These are phyloP conservation scores for human DNA, from an alignment of 2,113 vertebrate species.

Conservation along the genomic window DNA sequence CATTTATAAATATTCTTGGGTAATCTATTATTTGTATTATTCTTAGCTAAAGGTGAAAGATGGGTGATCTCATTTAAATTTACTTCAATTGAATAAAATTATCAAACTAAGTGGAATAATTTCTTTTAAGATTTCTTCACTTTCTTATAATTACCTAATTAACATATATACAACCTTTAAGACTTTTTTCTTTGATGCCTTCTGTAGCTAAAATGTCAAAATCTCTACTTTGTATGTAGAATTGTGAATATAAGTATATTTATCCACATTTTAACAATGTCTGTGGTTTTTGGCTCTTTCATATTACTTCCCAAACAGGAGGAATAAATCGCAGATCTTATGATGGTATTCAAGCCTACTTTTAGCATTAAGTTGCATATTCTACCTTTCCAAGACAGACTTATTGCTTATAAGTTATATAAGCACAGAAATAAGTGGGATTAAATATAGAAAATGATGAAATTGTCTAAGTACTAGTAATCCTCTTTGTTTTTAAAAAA, in stretches of 20 bases:
- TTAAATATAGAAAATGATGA: background rate
- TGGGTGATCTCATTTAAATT: slow-evolving; percentile 11
- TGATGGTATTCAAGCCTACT: background rate
- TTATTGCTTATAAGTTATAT: background rate
- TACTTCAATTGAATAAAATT: slow-evolving; percentile 14
- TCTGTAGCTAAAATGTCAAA: background rate
- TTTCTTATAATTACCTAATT: background rate
- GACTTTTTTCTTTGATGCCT: background rate
- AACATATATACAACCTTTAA: background rate
- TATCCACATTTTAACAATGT: background rate
- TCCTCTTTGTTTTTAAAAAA: background rate
- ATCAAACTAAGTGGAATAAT: background rate
- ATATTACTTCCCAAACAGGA: background rate
- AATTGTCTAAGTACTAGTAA: background rate
- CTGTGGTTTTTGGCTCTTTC: background rate
- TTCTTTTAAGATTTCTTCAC: background rate
- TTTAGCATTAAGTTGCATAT: background rate
- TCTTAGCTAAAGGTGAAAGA: slow-evolving; percentile 20
- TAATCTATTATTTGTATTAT: slow-evolving; percentile 2
- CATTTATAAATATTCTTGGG: background rate
- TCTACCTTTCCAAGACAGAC: background rate
- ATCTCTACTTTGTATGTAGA: background rate
- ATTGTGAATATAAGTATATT: background rate
- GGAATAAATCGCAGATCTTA: background rate
- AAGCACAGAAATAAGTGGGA: background rate